These are phyloP conservation scores for Brienomyrus brachyistius DNA, from an alignment of 2,113 vertebrate species.

Conservation along the genomic window DNA sequence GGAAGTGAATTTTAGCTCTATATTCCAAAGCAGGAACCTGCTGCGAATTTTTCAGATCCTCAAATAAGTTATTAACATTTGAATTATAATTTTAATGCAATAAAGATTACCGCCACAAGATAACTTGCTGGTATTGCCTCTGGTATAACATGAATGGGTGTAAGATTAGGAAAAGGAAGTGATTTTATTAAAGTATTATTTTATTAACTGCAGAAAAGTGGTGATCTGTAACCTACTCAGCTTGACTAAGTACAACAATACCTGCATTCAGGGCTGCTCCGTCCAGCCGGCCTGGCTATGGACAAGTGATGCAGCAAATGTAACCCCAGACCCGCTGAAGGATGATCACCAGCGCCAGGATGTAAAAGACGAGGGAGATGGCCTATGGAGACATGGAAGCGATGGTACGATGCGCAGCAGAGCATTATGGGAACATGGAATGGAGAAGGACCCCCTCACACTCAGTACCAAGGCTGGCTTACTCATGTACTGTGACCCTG, in stretches of 20 bases:
- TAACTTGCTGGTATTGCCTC: not conserved
- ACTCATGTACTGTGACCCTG: not conserved
- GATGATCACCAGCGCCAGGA: conserved; percentile 41
- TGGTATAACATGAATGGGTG: not conserved
- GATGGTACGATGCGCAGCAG: conserved; percentile 24
- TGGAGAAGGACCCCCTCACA: conserved; percentile 11
- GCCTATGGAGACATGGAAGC: conserved; percentile 39
- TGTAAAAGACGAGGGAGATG: conserved; percentile 38
- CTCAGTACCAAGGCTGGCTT: not conserved
- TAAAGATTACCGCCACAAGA: not conserved
- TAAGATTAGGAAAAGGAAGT: not conserved
- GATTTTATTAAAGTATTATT: not conserved
- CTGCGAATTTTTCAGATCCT: not conserved
- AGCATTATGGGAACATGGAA: not conserved
- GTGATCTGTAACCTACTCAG: not conserved
- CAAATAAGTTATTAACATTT: not conserved
- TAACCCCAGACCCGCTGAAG: conserved; percentile 41
- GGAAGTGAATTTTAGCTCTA: not conserved
- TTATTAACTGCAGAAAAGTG: not conserved
- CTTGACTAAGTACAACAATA: not conserved
- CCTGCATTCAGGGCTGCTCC: conserved; percentile 24
- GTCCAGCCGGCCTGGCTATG: conserved; percentile 26
- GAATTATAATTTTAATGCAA: not conserved
- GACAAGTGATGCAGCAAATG: conserved; percentile 37
- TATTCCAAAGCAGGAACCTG: not conserved